phyloP scores from a whole-genome alignment of 2,113 vertebrate genomes.

The Colius striatus region DNA sequence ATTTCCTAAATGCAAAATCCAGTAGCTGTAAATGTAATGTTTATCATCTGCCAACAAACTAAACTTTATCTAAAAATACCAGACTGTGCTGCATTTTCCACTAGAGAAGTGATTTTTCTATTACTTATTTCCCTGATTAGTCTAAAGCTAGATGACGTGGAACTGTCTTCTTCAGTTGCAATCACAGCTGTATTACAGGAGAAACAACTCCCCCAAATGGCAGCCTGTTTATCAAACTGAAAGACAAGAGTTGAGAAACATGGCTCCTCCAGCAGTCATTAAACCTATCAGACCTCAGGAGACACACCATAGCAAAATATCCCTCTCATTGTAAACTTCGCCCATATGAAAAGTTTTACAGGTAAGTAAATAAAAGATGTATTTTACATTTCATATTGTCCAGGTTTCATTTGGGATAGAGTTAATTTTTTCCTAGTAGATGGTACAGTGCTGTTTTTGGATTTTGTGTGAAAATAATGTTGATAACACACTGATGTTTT shows the following conservation, averaged over 20 bases:
- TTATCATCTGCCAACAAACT: background rate
- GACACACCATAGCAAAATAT: background rate
- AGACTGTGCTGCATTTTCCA: background rate
- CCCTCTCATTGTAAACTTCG: background rate
- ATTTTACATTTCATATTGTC: background rate
- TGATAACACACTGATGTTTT: background rate
- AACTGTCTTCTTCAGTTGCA: background rate
- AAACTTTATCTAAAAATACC: conserved; percentile 7
- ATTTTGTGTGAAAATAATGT: background rate
- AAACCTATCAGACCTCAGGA: background rate
- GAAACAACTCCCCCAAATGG: background rate
- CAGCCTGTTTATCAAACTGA: background rate
- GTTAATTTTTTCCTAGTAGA: background rate
- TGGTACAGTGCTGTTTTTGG: background rate
- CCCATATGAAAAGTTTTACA: background rate
- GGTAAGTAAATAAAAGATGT: background rate
- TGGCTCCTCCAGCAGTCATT: background rate
- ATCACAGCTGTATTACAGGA: background rate
- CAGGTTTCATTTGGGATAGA: background rate
- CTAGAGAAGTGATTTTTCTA: background rate
- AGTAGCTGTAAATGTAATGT: background rate
- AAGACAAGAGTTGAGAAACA: background rate
- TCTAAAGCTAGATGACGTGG: background rate
- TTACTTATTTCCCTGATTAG: background rate
- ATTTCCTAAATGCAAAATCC: background rate